These are phyloP conservation scores for Papilio demoleus DNA, from an alignment of 2,888 invertebrate genomes.

Conservation along the genomic window DNA sequence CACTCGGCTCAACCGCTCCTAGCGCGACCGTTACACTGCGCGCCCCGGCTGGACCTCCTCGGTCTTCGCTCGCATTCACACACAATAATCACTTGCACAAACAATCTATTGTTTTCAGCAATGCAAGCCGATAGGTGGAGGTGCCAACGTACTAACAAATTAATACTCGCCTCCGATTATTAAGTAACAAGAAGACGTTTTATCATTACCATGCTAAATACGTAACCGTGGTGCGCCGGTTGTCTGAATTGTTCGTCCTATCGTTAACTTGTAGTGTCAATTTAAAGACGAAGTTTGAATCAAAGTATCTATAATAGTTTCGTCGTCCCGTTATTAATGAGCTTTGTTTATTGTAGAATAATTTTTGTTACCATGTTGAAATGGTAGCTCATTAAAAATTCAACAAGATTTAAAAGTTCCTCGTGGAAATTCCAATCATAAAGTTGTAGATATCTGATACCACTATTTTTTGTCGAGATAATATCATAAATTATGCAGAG, in stretches of 20 bases:
- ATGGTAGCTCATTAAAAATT: background rate
- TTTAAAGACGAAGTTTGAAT: conserved; percentile 1
- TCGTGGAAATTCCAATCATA: conserved; percentile 35
- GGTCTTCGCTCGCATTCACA: conserved; percentile 62
- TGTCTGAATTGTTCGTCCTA: conserved; percentile 14
- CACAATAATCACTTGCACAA: conserved; percentile 59
- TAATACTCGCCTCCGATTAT: conserved; percentile 48
- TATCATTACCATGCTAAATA: conserved; percentile 33
- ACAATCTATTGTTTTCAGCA: conserved; percentile 59
- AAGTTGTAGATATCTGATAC: conserved; percentile 32
- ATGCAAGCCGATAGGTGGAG: conserved; percentile 50
- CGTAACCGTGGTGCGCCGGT: conserved; percentile 7
- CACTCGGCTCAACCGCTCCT: conserved; percentile 57
- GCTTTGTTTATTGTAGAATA: background rate
- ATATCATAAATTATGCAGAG: conserved; percentile 38
- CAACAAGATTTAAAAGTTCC: conserved; percentile 20
- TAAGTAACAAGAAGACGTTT: conserved; percentile 42
- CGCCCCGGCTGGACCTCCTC: conserved; percentile 58
- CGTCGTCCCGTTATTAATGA: background rate
- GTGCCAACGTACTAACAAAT: conserved; percentile 56
- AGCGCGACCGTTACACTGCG: conserved; percentile 72
- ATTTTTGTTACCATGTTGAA: conserved; percentile 27
- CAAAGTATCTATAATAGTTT: background rate
- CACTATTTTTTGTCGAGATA: conserved; percentile 33
- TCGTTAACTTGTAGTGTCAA: conserved; percentile 7